Evolutionary conservation across 2,888 invertebrate species (phyloP).

Genomic region (Geophilus truncorum): DNA sequence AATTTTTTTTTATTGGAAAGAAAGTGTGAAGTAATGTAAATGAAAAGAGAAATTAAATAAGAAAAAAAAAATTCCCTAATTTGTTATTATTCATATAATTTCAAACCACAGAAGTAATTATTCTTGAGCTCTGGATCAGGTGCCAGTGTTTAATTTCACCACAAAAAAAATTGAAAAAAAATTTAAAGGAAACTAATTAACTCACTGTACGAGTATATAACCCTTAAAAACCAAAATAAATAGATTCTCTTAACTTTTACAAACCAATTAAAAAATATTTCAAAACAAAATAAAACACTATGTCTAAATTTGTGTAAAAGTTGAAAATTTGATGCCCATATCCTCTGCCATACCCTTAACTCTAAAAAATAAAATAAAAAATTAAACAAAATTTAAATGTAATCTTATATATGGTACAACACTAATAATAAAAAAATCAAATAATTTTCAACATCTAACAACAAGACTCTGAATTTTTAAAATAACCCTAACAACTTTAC

Average conservation of each 20-base stretch:
- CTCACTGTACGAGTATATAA: too few relatives aligned
- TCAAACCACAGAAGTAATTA: neutral
- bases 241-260: too few relatives aligned
- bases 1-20: too few relatives aligned
- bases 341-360: too few relatives aligned
- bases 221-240: neutral
- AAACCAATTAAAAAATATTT: neutral
- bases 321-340: too few relatives aligned
- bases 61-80: neutral
- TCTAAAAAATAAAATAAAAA: too few relatives aligned
- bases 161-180: neutral
- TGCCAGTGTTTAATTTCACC: neutral
- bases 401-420: neutral
- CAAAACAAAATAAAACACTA: neutral
- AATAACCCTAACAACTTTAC: neutral
- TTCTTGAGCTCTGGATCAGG: conserved; percentile 14
- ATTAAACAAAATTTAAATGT: neutral
- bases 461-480: conserved; percentile 8
- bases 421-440: neutral
- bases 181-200: too few relatives aligned
- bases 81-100: neutral
- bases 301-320: neutral
- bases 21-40: neutral
- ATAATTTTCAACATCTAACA: neutral
- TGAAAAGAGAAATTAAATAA: neutral